These are phyloP conservation scores for Ganaspis brasiliensis DNA, from an alignment of 2,888 invertebrate genomes.

Conservation along the genomic window DNA sequence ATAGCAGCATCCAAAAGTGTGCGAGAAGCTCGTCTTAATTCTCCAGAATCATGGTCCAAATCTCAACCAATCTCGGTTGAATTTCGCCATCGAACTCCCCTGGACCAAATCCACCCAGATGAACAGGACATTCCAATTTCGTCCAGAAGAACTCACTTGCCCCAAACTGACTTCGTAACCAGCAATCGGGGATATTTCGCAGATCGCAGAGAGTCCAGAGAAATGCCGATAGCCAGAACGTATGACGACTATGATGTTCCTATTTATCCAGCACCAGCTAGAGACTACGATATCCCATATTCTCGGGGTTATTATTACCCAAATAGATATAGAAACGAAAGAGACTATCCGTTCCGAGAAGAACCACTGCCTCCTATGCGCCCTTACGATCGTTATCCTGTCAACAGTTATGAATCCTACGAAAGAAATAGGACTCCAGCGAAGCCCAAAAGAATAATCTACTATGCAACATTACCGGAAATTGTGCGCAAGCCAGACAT, in stretches of 20 bases:
- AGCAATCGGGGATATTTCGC: constrained; percentile 70
- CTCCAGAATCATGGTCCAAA: constrained; percentile 74
- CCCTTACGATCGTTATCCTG: constrained; percentile 73
- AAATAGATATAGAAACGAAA: constrained; percentile 72
- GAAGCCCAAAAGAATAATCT: constrained; percentile 78
- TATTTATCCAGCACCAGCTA: constrained; percentile 43
- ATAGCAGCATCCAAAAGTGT: constrained; percentile 69
- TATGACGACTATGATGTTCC: constrained; percentile 71
- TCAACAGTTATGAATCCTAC: constrained; percentile 72
- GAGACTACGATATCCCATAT: constrained; percentile 67
- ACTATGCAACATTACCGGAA: constrained; percentile 80
- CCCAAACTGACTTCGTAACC: constrained; percentile 75
- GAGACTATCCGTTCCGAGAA: constrained; percentile 71
- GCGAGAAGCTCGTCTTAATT: constrained; percentile 70
- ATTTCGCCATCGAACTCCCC: constrained; percentile 68
- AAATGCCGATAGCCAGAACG: constrained; percentile 65
- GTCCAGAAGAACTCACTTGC: constrained; percentile 64
- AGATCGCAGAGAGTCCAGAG: constrained; percentile 72
- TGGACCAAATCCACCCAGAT: constrained; percentile 65
- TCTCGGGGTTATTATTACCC: constrained; percentile 70
- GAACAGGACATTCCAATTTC: constrained; percentile 61
- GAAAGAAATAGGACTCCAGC: constrained; percentile 69
- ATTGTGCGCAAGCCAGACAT: constrained; percentile 78
- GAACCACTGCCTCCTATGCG: constrained; percentile 61
- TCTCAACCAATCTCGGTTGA: constrained; percentile 75